A percentile compares a stretch with the other conserved stretches of the same genome.
phyloP scores from a whole-genome alignment of 2,113 vertebrate species.

The Mixornis gularis region DNA sequence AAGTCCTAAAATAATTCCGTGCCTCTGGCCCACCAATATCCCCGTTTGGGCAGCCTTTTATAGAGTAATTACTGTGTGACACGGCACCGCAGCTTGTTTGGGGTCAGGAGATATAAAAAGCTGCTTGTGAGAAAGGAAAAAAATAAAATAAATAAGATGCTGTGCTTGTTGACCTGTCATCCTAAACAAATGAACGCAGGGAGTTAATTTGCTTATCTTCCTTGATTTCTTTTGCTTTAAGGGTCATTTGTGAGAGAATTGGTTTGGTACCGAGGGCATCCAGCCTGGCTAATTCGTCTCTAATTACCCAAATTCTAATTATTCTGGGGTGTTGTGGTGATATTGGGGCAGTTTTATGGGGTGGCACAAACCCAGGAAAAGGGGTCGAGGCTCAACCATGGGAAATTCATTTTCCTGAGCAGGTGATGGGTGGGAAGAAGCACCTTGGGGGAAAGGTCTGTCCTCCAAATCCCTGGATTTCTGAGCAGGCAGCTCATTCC shows the following conservation, averaged over 20 bases:
- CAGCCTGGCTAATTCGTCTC: conserved; percentile 13
- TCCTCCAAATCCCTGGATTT: background rate
- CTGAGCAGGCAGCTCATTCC: background rate
- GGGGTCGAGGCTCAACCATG: background rate
- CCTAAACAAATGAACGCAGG: conserved; percentile 38
- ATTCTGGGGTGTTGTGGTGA: background rate
- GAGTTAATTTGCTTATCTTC: conserved; percentile 11
- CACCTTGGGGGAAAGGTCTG: background rate
- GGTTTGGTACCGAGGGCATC: background rate
- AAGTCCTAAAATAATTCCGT: conserved; percentile 54
- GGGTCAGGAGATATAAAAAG: conserved; percentile 59
- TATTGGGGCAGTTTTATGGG: background rate
- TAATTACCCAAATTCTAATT: background rate
- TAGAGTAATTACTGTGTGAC: conserved; percentile 63
- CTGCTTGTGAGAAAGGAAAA: background rate
- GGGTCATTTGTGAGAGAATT: background rate
- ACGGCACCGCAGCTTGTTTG: conserved; percentile 55
- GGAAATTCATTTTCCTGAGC: background rate
- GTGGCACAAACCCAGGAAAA: background rate
- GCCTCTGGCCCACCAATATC: conserved; percentile 10
- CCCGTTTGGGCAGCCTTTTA: conserved; percentile 42
- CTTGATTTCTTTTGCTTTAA: conserved; percentile 5
- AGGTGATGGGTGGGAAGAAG: background rate
- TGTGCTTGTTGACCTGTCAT: conserved; percentile 36
- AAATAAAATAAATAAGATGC: background rate